Evolutionary conservation across 1,140 invertebrate genomes (phyloP).

Genomic region (Cyphomyrmex costatus): DNA sequence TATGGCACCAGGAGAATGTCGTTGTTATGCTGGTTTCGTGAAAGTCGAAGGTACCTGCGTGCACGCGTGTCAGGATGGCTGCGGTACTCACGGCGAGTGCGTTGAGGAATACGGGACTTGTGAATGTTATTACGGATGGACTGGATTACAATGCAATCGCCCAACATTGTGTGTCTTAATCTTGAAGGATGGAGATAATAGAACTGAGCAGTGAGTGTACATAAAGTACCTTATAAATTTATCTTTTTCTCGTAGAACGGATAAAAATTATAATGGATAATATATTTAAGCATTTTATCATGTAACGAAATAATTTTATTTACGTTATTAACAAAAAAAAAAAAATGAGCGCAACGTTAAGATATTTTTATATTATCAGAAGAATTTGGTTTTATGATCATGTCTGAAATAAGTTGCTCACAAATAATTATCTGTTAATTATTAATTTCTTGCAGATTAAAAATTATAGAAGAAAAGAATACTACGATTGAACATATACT

Average conservation of each 20-base stretch:
- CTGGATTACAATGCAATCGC: slow-evolving; percentile 64
- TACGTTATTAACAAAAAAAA: background rate
- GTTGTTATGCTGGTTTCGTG: slow-evolving; percentile 72
- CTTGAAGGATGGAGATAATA: background rate
- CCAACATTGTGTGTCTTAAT: slow-evolving; percentile 49
- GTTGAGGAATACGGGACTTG: slow-evolving; percentile 55
- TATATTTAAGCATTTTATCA: background rate
- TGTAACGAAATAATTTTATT: slow-evolving; percentile 13
- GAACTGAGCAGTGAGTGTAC: slow-evolving; percentile 34
- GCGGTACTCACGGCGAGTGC: slow-evolving; percentile 65
- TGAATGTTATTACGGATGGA: slow-evolving; percentile 77
- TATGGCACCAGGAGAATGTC: slow-evolving; percentile 74
- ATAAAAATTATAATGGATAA: background rate
- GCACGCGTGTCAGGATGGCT: slow-evolving; percentile 60
- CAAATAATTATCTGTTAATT: background rate
- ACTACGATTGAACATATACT: slow-evolving; percentile 25
- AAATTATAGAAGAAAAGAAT: slow-evolving; percentile 10
- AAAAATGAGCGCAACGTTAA: background rate
- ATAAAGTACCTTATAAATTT: background rate
- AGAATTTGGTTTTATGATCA: background rate
- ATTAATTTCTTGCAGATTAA: slow-evolving; percentile 43
- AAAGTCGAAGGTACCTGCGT: slow-evolving; percentile 61
- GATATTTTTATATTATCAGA: background rate
- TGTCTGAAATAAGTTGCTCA: background rate
- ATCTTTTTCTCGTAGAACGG: background rate